phyloP scores from a whole-genome alignment of 2,797 vertebrate genomes.

The Ataeniobius toweri region DNA sequence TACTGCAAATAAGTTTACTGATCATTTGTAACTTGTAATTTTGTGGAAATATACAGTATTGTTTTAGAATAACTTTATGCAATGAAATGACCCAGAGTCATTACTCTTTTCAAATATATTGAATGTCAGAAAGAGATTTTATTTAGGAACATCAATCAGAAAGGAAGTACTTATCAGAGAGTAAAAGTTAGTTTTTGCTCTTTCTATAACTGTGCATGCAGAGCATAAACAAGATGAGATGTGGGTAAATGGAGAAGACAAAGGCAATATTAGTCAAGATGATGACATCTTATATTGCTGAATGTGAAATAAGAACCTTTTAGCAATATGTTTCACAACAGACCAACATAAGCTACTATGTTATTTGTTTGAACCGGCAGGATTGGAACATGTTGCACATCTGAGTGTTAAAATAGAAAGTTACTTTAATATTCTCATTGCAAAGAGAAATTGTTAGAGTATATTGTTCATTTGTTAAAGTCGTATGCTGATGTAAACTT shows the following conservation, averaged over 20 bases:
- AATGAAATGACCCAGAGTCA: too few relatives aligned
- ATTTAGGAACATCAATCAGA: background rate
- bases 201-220: background rate
- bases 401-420: too few relatives aligned
- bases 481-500: background rate
- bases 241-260: background rate
- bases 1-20: too few relatives aligned
- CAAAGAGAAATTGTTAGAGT: background rate
- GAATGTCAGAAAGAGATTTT: background rate
- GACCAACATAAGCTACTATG: background rate
- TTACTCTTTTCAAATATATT: background rate
- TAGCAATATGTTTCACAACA: background rate
- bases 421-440: too few relatives aligned
- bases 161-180: background rate
- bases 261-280: background rate
- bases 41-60: background rate
- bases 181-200: background rate
- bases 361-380: too few relatives aligned
- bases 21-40: too few relatives aligned
- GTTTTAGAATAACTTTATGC: too few relatives aligned
- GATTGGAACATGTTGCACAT: too few relatives aligned
- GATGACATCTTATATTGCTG: background rate
- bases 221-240: background rate
- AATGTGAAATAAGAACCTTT: background rate
- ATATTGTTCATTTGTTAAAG: background rate